Percentiles rank a stretch among this genome's conserved stretches.
Evolutionary conservation across 2,797 vertebrate species (phyloP).

Genomic region (Pantherophis vulpinus): DNA sequence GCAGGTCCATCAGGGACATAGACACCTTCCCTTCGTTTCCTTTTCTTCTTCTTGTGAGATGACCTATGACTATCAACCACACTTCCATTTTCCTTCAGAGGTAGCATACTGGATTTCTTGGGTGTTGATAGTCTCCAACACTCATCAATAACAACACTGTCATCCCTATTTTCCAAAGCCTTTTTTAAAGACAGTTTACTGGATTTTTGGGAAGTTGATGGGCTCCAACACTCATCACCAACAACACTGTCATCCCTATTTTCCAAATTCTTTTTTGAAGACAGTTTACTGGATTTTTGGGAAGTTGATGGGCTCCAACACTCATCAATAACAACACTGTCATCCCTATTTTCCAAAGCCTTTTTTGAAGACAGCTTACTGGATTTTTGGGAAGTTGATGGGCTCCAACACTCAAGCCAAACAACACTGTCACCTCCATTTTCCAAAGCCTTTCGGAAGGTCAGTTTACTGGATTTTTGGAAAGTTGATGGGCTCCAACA

Average conservation of each 20-base stretch:
- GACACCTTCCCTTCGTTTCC: background rate
- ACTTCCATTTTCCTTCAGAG: too few relatives aligned
- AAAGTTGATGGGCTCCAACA: too few relatives aligned
- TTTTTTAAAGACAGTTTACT: too few relatives aligned
- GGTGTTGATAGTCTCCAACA: background rate
- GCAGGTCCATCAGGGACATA: background rate
- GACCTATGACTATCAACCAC: too few relatives aligned
- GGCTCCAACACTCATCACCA: too few relatives aligned
- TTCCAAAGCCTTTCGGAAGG: background rate
- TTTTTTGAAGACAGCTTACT: too few relatives aligned
- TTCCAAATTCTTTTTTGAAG: background rate
- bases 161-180: background rate
- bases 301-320: background rate
- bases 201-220: background rate
- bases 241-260: too few relatives aligned
- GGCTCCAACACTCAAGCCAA: too few relatives aligned
- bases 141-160: too few relatives aligned
- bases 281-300: background rate
- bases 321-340: too few relatives aligned
- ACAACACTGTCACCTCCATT: rapidly evolving
- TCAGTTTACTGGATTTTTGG: background rate
- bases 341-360: background rate
- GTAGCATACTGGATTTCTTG: background rate
- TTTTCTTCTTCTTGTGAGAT: background rate
- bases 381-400: background rate